A percentile compares a stretch with the other conserved stretches of the same genome.
Evolutionary conservation across 2,888 invertebrate species (phyloP).

Genomic region (Drosophila tripunctata): DNA sequence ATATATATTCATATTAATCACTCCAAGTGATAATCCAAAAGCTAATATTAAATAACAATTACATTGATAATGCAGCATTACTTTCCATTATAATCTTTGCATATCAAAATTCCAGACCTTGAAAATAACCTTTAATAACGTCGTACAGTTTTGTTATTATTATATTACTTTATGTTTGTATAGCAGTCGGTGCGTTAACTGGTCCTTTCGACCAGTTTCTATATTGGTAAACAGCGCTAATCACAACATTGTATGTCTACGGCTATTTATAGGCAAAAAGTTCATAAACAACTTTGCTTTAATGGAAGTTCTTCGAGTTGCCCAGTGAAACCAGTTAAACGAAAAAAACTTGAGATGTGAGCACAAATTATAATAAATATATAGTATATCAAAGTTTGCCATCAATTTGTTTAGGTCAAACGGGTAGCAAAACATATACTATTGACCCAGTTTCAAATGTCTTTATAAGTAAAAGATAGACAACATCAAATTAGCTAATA

Average conservation of each 20-base stretch:
- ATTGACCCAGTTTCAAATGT: constrained; percentile 49
- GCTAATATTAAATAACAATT: too few species aligned
- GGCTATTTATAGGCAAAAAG: constrained; percentile 18
- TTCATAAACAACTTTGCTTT: constrained; percentile 16
- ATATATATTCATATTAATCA: neutral
- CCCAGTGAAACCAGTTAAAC: constrained; percentile 14
- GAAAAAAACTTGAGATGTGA: constrained; percentile 1
- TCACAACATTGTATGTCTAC: neutral
- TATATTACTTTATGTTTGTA: constrained; percentile 26
- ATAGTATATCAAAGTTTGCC: neutral
- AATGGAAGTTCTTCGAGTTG: constrained; percentile 1
- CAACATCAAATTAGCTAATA: constrained; percentile 10
- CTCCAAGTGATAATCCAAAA: too few species aligned
- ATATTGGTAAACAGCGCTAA: constrained; percentile 14
- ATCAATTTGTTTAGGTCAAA: constrained; percentile 1
- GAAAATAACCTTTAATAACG: neutral
- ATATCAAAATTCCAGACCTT: constrained; percentile 5
- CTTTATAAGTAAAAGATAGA: constrained; percentile 8
- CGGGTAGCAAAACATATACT: neutral
- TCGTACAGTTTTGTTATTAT: neutral
- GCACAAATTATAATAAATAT: neutral
- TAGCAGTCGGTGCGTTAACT: constrained; percentile 2
- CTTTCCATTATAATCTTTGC: too few species aligned
- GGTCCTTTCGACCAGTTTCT: constrained; percentile 29
- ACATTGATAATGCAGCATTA: neutral